Evolutionary conservation across 2,888 invertebrate genomes (phyloP), one percentile per base, ranked within the genome.

Genomic region (Abrostola tripartita): DNA sequence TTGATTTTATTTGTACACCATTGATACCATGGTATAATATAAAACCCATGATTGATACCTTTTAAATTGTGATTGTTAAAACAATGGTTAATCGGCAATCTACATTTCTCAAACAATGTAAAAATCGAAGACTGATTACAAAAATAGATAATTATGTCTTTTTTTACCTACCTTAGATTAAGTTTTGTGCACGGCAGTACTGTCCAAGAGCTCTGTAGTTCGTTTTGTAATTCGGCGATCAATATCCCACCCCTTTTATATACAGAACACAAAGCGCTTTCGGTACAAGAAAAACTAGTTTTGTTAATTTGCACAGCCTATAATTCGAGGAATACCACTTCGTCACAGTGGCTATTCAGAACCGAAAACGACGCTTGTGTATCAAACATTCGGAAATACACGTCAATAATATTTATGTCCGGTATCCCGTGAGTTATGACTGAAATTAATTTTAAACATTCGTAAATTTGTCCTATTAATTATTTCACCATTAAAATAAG

Each of bases 251-350:
- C 66, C 76, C 74, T 78, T 84, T 87, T 81, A 24, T 87, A 87
- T 86, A 87, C 82, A 61, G 38, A 74, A 63, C 69, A 66, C 66
- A 70, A 58, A 73, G 61, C 72, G 69, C 70, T 79, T 81, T 79
- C n/a, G 68, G 63, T 70, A 60, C 61, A 70, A 55, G 14, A 40
- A 60, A 82, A 86, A 86, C 88, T 72, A 74, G 86, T 85, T 87
- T 79, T 68, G 59, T 55, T 61, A 63, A 61, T 73, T 73, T 73
- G 61, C 63, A 65, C 52, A 56, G 53, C 38, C 44, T 50, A 60
- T 55, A 61, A 65, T 81, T 78, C 76, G 61, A 37, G 61, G 79
- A 81, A 83, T 58, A 63, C 52, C 42, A 51, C 60, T 75, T 74
- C 65, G 69, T 76, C 78, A 76, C 47, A 59, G 49, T 40, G 8